Evolutionary conservation across 2,797 vertebrate species (phyloP).

Genomic region (Phrynocephalus vlangalii): DNA sequence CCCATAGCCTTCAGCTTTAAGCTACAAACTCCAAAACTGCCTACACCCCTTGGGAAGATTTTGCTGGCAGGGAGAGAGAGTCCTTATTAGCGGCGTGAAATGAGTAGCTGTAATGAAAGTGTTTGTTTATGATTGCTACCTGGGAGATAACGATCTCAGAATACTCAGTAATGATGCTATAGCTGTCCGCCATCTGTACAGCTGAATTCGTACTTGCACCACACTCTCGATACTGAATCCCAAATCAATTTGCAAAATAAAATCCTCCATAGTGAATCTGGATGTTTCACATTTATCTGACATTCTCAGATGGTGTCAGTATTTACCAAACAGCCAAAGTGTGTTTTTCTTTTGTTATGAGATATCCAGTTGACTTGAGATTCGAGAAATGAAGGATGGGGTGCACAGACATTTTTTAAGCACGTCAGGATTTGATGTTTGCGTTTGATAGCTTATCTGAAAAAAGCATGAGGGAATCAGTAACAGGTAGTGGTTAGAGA

Average conservation of each 20-base stretch:
- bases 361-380: not conserved
- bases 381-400: not conserved
- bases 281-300: not conserved
- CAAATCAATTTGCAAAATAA: not conserved
- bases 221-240: not conserved
- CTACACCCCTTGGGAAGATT: constrained; percentile 24
- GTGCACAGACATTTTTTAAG: not conserved
- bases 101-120: not conserved
- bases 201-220: not conserved
- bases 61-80: not conserved
- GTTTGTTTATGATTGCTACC: not conserved
- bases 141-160: not conserved
- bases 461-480: no score
- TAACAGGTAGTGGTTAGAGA: no score
- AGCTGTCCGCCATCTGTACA: not conserved
- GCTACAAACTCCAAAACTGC: constrained; percentile 25
- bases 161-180: no score
- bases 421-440: not conserved
- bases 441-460: no score
- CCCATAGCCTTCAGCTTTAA: not conserved
- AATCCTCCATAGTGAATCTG: not conserved
- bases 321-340: not conserved
- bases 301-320: not conserved
- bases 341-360: not conserved
- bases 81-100: not conserved